A percentile compares a stretch with the other conserved stretches of the same genome.
Evolutionary conservation across 2,113 vertebrate genomes (phyloP).

Genomic region (Hippocampus abdominalis): DNA sequence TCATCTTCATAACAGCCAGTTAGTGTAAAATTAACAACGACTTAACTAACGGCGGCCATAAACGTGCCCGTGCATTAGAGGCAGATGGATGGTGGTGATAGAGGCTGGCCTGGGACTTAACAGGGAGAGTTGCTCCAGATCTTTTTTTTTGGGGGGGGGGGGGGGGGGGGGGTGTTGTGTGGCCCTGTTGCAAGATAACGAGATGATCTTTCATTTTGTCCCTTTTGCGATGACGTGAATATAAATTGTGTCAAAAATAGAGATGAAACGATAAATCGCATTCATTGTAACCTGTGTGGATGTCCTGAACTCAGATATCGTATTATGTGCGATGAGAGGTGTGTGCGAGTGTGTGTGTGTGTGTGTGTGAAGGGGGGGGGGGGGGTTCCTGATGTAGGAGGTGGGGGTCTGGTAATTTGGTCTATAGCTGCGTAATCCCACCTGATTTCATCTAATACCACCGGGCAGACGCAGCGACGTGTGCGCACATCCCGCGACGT

Average conservation of each 20-base stretch:
- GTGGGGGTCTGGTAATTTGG: conserved; percentile 80
- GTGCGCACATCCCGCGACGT: conserved; percentile 90
- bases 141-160: not conserved
- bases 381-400: conserved; percentile 57
- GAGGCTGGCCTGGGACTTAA: conserved; percentile 5
- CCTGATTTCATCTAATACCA: conserved; percentile 99
- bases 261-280: not conserved
- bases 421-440: conserved; percentile 89
- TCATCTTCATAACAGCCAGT: conserved; percentile 75
- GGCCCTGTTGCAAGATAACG: not conserved
- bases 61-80: conserved; percentile 68
- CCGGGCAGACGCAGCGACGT: conserved; percentile 80
- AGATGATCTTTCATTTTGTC: not conserved
- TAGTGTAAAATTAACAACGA: conserved; percentile 80
- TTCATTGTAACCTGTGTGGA: not conserved
- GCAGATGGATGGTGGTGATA: conserved; percentile 35
- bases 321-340: not conserved
- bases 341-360: not conserved
- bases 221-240: not conserved
- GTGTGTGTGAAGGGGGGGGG: conserved; percentile 34
- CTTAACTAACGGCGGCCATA: conserved; percentile 70
- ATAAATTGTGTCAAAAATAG: not conserved
- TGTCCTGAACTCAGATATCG: not conserved
- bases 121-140: not conserved
- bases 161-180: not conserved